A percentile compares a stretch with the other conserved stretches of the same genome.
Conservation (phyloP, 2,888 invertebrate genomes). For the Chalcis sispes region DNA sequence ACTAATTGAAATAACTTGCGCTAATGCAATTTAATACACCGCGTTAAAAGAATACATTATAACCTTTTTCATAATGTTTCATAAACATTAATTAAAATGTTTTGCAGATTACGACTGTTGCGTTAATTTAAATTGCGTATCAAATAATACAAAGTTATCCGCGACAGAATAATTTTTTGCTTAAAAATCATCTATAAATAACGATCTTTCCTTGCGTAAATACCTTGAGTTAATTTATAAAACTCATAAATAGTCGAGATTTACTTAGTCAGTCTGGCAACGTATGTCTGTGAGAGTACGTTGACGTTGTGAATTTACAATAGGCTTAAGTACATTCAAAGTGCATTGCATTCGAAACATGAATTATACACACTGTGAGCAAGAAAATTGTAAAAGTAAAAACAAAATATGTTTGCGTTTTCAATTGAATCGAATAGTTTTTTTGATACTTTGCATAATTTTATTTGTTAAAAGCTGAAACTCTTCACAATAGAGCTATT, state of each 20-base stretch:
- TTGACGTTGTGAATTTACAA: conserved; percentile 48
- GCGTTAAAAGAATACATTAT: neutral
- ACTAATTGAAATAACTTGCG: conserved; percentile 2
- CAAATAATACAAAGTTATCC: too few relatives aligned
- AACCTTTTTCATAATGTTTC: neutral
- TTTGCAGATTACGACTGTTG: too few relatives aligned
- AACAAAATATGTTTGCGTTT: neutral
- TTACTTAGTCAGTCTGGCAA: conserved; percentile 31
- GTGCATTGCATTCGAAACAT: conserved; percentile 16
- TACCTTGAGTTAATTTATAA: conserved; percentile 9
- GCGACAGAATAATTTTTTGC: too few relatives aligned
- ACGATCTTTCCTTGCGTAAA: too few relatives aligned
- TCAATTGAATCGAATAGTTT: neutral
- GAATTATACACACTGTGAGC: neutral
- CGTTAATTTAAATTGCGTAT: too few relatives aligned
- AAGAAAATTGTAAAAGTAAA: conserved; percentile 3
- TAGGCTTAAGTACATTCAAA: conserved; percentile 6
- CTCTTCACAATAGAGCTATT: neutral
- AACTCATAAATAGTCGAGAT: neutral
- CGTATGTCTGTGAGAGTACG: conserved; percentile 2
- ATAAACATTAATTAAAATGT: too few relatives aligned
- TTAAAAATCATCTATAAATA: too few relatives aligned
- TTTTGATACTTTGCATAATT: neutral
- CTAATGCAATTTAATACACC: conserved; percentile 16
- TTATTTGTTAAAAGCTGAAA: neutral